Conservation (phyloP, 2,888 invertebrate genomes). For the Xestia sexstrigata region DNA sequence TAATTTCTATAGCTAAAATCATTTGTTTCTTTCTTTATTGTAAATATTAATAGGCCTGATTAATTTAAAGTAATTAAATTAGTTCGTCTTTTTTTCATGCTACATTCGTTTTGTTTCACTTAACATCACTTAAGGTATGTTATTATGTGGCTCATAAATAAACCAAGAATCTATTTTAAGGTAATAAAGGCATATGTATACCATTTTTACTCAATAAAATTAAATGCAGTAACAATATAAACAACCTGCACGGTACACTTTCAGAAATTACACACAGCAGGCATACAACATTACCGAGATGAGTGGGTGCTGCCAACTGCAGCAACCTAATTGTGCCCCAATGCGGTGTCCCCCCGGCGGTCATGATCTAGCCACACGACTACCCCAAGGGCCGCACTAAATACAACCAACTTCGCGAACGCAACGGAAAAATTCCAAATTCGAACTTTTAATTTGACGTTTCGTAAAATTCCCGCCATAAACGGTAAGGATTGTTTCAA, state of each 20-base stretch:
- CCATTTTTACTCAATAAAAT: constrained; percentile 33
- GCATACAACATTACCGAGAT: constrained; percentile 64
- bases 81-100: not conserved
- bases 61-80: not conserved
- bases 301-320: constrained; percentile 68
- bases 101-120: not conserved
- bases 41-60: not conserved
- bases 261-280: constrained; percentile 60
- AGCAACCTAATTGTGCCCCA: constrained; percentile 75
- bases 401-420: constrained; percentile 58
- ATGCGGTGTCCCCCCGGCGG: constrained; percentile 76
- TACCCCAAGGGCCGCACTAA: constrained; percentile 70
- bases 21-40: not conserved
- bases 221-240: constrained; percentile 46
- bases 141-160: not conserved
- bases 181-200: not conserved
- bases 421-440: constrained; percentile 57
- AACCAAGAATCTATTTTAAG: not conserved
- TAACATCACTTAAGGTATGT: not conserved
- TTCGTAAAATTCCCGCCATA: constrained; percentile 70
- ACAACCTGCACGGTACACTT: constrained; percentile 49
- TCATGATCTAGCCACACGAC: constrained; percentile 77
- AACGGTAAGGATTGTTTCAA: constrained; percentile 67
- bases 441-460: constrained; percentile 67
- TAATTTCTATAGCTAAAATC: not conserved